Evolutionary conservation across 2,113 vertebrate genomes (phyloP), one percentile per base, ranked within the genome.

Genomic region (Emydura subglobosa): DNA sequence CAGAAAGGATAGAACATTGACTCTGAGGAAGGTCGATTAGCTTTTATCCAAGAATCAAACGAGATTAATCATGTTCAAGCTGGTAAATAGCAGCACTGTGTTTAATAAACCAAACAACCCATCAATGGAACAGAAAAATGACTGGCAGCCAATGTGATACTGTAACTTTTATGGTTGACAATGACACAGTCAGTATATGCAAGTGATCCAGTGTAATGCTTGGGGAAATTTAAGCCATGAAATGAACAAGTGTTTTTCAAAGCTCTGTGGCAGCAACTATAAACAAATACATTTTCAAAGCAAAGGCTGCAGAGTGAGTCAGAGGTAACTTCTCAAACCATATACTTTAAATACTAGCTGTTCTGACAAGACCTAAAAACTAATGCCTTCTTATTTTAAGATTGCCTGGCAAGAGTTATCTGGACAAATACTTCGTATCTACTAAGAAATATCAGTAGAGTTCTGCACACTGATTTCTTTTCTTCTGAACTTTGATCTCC

Each of bases 41-140:
- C 93, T 92, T 65, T 31, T 42, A 83, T 81, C 91, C 94, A 51
- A 83, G 93, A 93, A 90, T 95, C 83, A 94, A 92, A 86, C 57
- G 78, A 97, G 93, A 94, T 95, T 92, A 96, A 96, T 97, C 95
- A 95, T 95, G 90, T 88, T 92, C 5, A 3, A n/a, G 81, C 94
- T n/a, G 22, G 1, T 79, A 85, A 96, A 95, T 54, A 89, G 74
- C 27, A 68, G 57, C 93, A 92, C 74, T 55, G 42, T 29, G 13
- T 72, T 68, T n/a, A 68, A 21, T 7, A 68, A 68, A 87, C 74
- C 94, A 91, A 34, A 0, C 49, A 92, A 86, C 50, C 24, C 65
- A 8, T 72, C 65, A 72, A 4, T 72, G 65, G 39, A 93, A 93
- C 90, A 81, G 79, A 89, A 88, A 86, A 13, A 13, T 85, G 91